Base-by-base conservation (phyloP, 2,797 vertebrate genomes). In the Peromyscus attwateri region DNA sequence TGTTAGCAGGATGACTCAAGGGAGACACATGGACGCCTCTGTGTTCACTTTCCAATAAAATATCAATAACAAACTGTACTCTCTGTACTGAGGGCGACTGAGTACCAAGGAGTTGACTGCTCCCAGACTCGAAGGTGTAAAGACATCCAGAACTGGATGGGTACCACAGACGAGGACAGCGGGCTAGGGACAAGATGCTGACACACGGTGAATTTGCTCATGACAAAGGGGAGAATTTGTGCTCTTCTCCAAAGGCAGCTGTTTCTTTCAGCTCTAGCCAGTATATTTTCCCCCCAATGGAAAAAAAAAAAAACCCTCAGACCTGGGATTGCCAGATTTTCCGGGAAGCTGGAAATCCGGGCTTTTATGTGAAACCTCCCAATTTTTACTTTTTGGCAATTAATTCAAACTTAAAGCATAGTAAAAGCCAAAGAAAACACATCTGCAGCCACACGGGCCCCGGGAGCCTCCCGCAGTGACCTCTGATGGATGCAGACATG, bases 291-390 rank as follows among this genome's bases (percentile, higher is more conserved):
- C 85, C 77, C 25, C 79, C n/a, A 60, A 23, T 88, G 70, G 70
- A 40, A 11, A 89, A 95, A 52, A 52, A 94, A 83, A 96, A 96
- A 88, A 89, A 93, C 77, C 89, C 60, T 68, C 14, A 55, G 90
- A 93, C 75, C 70, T 82, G 76, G 83, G 62, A 43, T 91, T 94
- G 94, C 91, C 97, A 97, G 94, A 92, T 95, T 97, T 96, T 94
- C 85, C 17, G 91, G 97, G 95, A 97, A 97, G 89, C 89, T 91
- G 95, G 97, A 98, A 97, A 96, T 97, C 71, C 6, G 40, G 95
- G 77, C 76, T 96, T 97, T 96, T 90, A 95, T 92, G 85, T 84
- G 83, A 97, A 96, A 95, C 92, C 80, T 98, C 89, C 96, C 87
- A 96, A 93, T 95, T 94, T 97, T 95, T 60, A 94, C 57, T 75